A percentile compares a stretch with the other conserved stretches of the same genome.
These are phyloP conservation scores for Hyaena hyaena DNA, from an alignment of 2,113 vertebrate genomes.

Conservation along the genomic window DNA sequence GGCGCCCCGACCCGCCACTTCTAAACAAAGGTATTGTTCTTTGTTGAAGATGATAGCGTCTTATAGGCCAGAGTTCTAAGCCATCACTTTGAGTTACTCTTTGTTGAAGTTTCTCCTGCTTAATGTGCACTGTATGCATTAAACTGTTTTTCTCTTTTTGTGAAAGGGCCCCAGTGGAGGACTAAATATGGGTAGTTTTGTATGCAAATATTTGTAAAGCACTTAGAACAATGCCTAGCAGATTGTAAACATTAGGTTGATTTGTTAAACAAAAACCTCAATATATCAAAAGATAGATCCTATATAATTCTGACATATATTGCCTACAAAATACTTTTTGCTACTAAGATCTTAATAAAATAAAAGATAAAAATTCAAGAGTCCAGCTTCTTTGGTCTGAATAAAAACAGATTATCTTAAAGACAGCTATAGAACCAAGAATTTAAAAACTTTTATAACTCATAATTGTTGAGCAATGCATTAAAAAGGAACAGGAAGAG, in stretches of 20 bases:
- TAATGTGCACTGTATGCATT: neutral
- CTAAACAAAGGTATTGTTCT: neutral
- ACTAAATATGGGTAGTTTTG: neutral
- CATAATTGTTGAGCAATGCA: neutral
- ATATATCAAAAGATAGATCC: neutral
- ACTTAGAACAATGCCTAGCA: neutral
- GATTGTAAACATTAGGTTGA: neutral
- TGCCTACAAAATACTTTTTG: neutral
- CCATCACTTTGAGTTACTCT: neutral
- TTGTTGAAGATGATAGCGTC: neutral
- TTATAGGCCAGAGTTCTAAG: neutral
- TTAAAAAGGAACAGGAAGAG: neutral
- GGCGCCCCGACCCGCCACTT: too few species aligned
- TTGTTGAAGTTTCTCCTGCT: neutral
- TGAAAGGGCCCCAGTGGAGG: neutral
- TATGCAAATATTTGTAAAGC: neutral
- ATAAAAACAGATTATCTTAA: constrained; percentile 15
- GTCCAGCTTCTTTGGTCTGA: neutral
- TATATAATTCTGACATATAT: neutral
- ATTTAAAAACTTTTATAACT: neutral
- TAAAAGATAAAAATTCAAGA: constrained; percentile 24
- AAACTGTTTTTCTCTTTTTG: neutral
- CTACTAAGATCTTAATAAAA: neutral
- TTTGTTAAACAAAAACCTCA: constrained; percentile 5
- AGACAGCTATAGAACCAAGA: neutral